These are phyloP conservation scores for Triplophysa dalaica DNA, from an alignment of 2,113 vertebrate genomes.

Conservation along the genomic window DNA sequence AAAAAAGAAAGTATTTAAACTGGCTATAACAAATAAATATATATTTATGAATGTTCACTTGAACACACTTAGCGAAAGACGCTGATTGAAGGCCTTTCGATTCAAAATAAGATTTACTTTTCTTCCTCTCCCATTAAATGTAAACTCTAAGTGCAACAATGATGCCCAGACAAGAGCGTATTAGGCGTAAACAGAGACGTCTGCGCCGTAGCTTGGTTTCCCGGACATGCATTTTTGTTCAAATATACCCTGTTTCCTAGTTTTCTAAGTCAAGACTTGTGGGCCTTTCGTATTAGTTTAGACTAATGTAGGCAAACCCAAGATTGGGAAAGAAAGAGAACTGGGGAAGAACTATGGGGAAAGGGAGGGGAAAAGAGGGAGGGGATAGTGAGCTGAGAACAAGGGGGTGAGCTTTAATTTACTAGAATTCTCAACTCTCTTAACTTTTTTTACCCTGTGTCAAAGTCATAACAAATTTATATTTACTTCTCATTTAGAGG, in stretches of 20 bases:
- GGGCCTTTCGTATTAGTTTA: slow-evolving; percentile 69
- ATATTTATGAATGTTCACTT: slow-evolving; percentile 96
- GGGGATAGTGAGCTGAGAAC: slow-evolving; percentile 56
- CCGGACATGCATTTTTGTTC: slow-evolving; percentile 91
- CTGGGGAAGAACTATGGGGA: slow-evolving; percentile 32
- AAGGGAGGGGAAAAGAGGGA: slow-evolving; percentile 5
- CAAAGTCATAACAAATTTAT: slow-evolving; percentile 57
- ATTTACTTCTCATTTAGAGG: slow-evolving; percentile 37
- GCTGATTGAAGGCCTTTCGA: slow-evolving; percentile 82
- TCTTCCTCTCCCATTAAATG: slow-evolving; percentile 92
- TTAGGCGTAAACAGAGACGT: slow-evolving; percentile 72
- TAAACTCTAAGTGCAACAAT: slow-evolving; percentile 99
- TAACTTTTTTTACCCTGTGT: slow-evolving; percentile 72
- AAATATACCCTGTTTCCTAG: slow-evolving; percentile 99
- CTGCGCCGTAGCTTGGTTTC: slow-evolving; percentile 73
- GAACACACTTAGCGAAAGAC: slow-evolving; percentile 91
- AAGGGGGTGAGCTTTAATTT: slow-evolving; percentile 38
- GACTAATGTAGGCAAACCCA: slow-evolving; percentile 69
- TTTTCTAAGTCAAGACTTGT: slow-evolving; percentile 83
- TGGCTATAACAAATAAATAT: slow-evolving; percentile 99
- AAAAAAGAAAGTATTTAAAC: slow-evolving; percentile 91
- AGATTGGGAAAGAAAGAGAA: slow-evolving; percentile 53
- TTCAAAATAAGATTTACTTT: slow-evolving; percentile 82
- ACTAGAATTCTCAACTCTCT: slow-evolving; percentile 67
- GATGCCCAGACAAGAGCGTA: slow-evolving; percentile 82